phyloP scores from a whole-genome alignment of 1,140 invertebrate species.

The Zaprionus vittiger region DNA sequence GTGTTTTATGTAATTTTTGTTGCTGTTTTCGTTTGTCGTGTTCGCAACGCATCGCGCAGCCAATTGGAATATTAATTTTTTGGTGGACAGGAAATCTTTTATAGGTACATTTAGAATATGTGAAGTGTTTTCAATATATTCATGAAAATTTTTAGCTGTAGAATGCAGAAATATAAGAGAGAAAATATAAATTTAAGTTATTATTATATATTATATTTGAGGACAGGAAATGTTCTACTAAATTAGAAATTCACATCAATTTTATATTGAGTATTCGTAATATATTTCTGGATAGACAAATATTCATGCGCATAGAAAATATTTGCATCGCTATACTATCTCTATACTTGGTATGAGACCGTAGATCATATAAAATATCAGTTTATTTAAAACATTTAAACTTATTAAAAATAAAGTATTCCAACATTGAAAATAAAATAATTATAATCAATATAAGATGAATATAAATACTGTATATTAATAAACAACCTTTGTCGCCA shows the following conservation, averaged over 20 bases:
- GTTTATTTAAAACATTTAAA: neutral
- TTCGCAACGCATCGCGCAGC: slow-evolving; percentile 5
- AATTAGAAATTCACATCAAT: neutral
- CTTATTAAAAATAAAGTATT: neutral
- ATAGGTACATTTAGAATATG: slow-evolving; percentile 18
- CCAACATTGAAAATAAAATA: neutral
- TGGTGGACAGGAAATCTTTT: slow-evolving; percentile 14
- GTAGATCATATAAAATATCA: neutral
- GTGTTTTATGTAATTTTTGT: slow-evolving; percentile 22
- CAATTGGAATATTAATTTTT: slow-evolving; percentile 17
- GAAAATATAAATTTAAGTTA: neutral
- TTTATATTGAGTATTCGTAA: neutral
- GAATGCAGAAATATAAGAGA: neutral
- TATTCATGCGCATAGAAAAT: neutral
- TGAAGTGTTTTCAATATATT: neutral
- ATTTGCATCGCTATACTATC: neutral
- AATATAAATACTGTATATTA: neutral
- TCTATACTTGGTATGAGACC: neutral
- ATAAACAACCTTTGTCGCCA: too few species aligned
- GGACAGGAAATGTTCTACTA: neutral
- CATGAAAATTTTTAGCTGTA: neutral
- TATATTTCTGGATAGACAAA: neutral
- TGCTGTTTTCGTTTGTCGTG: slow-evolving; percentile 21
- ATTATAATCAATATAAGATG: neutral
- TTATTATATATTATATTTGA: neutral